Evolutionary conservation across 2,113 vertebrate species (phyloP).

Genomic region (Hydropotes inermis): DNA sequence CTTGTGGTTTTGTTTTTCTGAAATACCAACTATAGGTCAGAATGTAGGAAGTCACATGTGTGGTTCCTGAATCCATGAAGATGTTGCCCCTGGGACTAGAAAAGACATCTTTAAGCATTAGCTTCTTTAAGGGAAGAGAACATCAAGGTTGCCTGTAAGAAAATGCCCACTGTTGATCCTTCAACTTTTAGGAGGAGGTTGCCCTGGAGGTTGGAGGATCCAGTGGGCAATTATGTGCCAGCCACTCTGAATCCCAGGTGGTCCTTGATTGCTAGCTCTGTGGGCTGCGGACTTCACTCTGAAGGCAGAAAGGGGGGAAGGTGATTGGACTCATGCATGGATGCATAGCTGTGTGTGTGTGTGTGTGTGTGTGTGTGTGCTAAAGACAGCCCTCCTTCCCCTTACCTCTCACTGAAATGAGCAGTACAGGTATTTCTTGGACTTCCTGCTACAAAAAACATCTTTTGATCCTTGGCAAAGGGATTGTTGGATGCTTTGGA

Average conservation of each 20-base stretch:
- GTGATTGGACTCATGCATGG: constrained; percentile 78
- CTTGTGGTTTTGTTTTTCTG: background rate
- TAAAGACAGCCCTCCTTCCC: background rate
- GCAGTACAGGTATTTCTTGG: constrained; percentile 81
- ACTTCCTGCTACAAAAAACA: constrained; percentile 79
- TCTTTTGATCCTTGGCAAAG: constrained; percentile 73
- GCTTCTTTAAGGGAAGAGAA: background rate
- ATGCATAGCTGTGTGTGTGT: background rate
- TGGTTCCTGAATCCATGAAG: background rate
- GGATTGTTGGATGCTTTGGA: background rate
- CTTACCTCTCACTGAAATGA: constrained; percentile 80
- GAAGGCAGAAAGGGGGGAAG: constrained; percentile 86
- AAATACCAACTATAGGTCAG: background rate
- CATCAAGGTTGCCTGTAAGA: background rate
- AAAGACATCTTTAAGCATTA: background rate
- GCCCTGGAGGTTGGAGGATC: background rate
- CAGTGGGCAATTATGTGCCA: background rate
- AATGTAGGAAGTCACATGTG: background rate
- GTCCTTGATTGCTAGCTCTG: constrained; percentile 69
- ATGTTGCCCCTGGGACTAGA: background rate
- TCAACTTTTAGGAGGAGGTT: background rate
- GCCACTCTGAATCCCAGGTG: background rate
- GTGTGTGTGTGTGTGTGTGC: too few relatives aligned
- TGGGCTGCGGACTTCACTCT: constrained; percentile 87
- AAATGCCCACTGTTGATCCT: background rate